These are phyloP conservation scores for Battus philenor DNA, from an alignment of 1,140 invertebrate species.

Conservation along the genomic window DNA sequence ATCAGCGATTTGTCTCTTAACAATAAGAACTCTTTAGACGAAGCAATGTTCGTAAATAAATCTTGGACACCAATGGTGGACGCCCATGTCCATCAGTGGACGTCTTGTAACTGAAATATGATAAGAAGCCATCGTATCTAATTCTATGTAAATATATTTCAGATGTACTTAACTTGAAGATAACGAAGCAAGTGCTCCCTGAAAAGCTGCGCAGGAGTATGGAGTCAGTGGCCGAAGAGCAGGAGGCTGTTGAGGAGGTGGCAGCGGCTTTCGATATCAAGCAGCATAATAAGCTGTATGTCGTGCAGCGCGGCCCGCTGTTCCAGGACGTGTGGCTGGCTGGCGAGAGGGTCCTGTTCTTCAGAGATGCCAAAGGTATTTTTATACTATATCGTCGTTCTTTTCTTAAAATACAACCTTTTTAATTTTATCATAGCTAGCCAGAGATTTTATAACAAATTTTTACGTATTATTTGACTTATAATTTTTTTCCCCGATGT, in stretches of 20 bases:
- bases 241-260: slow-evolving; percentile 40
- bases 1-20: too few species aligned
- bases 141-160: slow-evolving; percentile 22
- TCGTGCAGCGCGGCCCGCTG: slow-evolving; percentile 54
- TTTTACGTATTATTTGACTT: too few species aligned
- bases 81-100: too few species aligned
- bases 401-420: too few species aligned
- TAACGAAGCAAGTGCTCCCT: slow-evolving; percentile 29
- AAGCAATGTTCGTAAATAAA: too few species aligned
- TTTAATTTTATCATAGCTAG: too few species aligned
- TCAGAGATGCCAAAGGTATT: slow-evolving; percentile 49
- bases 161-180: slow-evolving; percentile 54
- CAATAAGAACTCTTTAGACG: too few species aligned
- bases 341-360: slow-evolving; percentile 49
- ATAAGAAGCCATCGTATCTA: neutral
- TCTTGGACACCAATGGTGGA: too few species aligned
- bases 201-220: slow-evolving; percentile 32
- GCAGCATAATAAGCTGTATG: slow-evolving; percentile 41
- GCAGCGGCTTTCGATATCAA: slow-evolving; percentile 26
- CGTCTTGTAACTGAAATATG: neutral
- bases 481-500: too few species aligned
- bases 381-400: too few species aligned
- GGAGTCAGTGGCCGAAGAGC: slow-evolving; percentile 42
- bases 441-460: too few species aligned
- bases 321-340: slow-evolving; percentile 46